A percentile compares a stretch with the other conserved stretches of the same genome.
phyloP scores from a whole-genome alignment of 2,888 invertebrate species.

The Noctua comes region DNA sequence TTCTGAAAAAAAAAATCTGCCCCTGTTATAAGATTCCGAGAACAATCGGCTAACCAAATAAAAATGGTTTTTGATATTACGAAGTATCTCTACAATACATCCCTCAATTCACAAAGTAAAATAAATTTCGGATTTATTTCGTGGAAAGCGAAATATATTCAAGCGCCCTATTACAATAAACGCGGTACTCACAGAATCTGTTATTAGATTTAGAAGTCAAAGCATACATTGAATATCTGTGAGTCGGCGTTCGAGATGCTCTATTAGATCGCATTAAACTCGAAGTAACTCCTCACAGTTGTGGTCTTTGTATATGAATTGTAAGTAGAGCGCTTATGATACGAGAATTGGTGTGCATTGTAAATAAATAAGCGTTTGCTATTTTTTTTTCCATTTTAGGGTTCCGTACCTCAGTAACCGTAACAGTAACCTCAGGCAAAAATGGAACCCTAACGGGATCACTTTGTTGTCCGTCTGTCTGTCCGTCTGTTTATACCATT shows the following conservation, averaged over 20 bases:
- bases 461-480: no score
- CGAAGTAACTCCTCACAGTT: conserved; percentile 55
- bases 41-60: conserved; percentile 19
- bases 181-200: conserved; percentile 40
- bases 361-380: neutral
- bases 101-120: conserved; percentile 11
- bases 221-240: conserved; percentile 59
- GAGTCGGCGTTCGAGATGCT: conserved; percentile 55
- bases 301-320: neutral
- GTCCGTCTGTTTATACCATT: no score
- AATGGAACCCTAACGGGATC: no score
- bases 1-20: neutral
- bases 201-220: conserved; percentile 60
- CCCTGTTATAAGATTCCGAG: neutral
- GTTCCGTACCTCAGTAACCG: no score
- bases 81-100: neutral
- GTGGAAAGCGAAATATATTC: conserved; percentile 20
- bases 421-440: no score
- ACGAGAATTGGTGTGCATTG: neutral
- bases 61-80: neutral
- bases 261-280: conserved; percentile 62
- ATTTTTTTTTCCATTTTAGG: neutral
- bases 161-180: conserved; percentile 36
- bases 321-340: conserved; percentile 25
- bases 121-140: conserved; percentile 35